Conservation (phyloP, 2,797 vertebrate species). For the Sebastes vulpes region DNA sequence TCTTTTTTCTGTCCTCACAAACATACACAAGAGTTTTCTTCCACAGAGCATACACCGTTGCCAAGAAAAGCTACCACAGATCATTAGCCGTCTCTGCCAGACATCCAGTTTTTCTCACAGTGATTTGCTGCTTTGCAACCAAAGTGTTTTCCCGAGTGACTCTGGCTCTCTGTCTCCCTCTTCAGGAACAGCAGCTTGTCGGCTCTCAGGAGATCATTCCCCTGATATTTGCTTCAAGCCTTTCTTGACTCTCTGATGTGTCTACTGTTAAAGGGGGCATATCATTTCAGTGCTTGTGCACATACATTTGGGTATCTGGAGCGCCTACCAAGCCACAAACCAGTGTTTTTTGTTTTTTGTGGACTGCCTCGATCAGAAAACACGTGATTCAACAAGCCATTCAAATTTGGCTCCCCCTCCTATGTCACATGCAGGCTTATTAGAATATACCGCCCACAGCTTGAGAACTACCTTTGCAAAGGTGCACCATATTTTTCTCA, state of each 20-base stretch:
- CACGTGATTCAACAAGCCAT: not conserved
- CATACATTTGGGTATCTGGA: no score
- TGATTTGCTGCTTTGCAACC: slow-evolving; percentile 35
- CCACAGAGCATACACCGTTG: slow-evolving; percentile 19
- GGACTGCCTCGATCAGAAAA: not conserved
- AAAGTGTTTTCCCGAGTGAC: slow-evolving; percentile 16
- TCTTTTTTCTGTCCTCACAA: slow-evolving; percentile 54
- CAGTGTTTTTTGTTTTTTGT: not conserved
- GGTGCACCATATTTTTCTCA: not conserved
- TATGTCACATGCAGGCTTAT: not conserved
- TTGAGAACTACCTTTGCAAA: not conserved
- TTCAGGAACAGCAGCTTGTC: slow-evolving; percentile 64
- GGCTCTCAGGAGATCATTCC: slow-evolving; percentile 5
- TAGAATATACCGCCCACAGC: not conserved
- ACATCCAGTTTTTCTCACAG: slow-evolving; percentile 50
- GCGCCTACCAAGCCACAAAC: no score
- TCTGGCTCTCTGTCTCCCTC: slow-evolving; percentile 84
- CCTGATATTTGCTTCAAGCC: not conserved
- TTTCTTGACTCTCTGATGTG: not conserved
- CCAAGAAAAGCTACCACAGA: slow-evolving; percentile 60
- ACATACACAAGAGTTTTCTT: slow-evolving; percentile 33
- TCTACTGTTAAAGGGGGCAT: not conserved
- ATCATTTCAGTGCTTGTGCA: no score
- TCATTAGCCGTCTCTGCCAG: slow-evolving; percentile 60
- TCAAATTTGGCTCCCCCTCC: no score